phyloP scores from a whole-genome alignment of 2,797 vertebrate species.

The Synanceia verrucosa region DNA sequence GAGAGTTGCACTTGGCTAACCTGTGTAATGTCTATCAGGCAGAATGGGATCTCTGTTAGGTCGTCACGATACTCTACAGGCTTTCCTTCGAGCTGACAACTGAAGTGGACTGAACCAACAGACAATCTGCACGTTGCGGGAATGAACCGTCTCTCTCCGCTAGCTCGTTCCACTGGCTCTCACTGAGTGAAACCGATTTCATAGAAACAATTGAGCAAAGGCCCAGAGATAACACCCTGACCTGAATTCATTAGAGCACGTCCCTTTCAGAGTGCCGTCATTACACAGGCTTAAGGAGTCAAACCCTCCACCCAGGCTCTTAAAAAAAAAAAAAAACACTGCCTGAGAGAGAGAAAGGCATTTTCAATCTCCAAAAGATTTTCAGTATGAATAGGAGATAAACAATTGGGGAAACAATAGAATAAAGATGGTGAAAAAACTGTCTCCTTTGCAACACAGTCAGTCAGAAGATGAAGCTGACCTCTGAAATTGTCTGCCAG shows the following conservation, averaged over 20 bases:
- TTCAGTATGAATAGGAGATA: slow-evolving; percentile 55
- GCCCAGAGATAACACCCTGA: slow-evolving; percentile 26
- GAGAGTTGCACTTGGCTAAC: slow-evolving; percentile 10
- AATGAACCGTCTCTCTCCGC: slow-evolving; percentile 32
- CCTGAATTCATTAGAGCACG: slow-evolving; percentile 46
- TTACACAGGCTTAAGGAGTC: slow-evolving; percentile 49
- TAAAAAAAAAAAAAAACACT: slow-evolving; percentile 9
- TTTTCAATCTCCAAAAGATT: slow-evolving; percentile 47
- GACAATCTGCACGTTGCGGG: slow-evolving; percentile 16
- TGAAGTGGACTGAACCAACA: slow-evolving; percentile 33
- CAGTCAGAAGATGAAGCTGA: slow-evolving; percentile 43
- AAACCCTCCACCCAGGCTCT: slow-evolving; percentile 27
- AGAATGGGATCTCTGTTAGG: slow-evolving; percentile 9
- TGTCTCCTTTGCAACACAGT: slow-evolving; percentile 16
- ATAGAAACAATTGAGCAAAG: slow-evolving; percentile 46
- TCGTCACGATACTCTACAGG: not conserved
- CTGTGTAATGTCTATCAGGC: slow-evolving; percentile 15
- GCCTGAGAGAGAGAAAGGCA: slow-evolving; percentile 19
- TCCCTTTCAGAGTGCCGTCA: slow-evolving; percentile 31
- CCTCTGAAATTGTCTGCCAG: slow-evolving; percentile 42
- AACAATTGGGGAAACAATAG: slow-evolving; percentile 21
- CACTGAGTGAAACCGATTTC: slow-evolving; percentile 34
- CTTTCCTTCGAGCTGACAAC: slow-evolving; percentile 8
- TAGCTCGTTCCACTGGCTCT: slow-evolving; percentile 26
- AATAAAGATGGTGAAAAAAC: slow-evolving; percentile 23